A percentile compares a stretch with the other conserved stretches of the same genome.
Conservation (phyloP, 2,113 vertebrate species). For the Pollimyrus isidori region DNA sequence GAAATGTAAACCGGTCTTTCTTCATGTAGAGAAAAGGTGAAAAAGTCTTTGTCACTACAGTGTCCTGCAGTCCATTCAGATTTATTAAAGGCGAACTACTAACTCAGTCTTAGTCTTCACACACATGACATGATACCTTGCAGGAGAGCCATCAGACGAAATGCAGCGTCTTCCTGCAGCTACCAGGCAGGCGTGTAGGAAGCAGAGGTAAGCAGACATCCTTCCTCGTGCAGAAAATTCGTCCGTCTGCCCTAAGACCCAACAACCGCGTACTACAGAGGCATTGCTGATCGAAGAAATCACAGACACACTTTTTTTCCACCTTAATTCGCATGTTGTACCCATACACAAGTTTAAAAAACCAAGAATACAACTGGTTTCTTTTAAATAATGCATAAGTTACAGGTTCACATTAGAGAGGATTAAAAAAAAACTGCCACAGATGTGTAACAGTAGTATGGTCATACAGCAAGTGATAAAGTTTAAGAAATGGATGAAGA, state of each 20-base stretch:
- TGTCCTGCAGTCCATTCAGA: neutral
- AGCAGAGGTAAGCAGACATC: neutral
- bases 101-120: neutral
- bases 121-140: neutral
- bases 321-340: neutral
- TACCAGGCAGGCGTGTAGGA: neutral
- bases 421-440: slow-evolving; percentile 29
- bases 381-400: slow-evolving; percentile 32
- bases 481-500: slow-evolving; percentile 24
- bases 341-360: neutral
- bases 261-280: neutral
- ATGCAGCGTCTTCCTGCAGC: neutral
- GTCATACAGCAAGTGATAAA: slow-evolving; percentile 36
- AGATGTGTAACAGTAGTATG: slow-evolving; percentile 45
- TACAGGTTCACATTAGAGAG: slow-evolving; percentile 31
- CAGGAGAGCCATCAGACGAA: neutral
- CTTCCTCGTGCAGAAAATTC: neutral
- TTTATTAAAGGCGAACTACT: neutral
- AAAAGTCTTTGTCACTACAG: neutral
- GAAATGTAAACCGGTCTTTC: neutral
- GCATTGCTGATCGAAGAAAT: neutral
- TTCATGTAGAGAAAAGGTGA: neutral
- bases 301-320: neutral
- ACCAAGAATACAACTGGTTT: neutral
- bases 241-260: neutral